Percentiles rank a stretch among this genome's conserved stretches.
Evolutionary conservation across 2,797 vertebrate genomes (phyloP).

Genomic region (Mormyrus proboscirostris): DNA sequence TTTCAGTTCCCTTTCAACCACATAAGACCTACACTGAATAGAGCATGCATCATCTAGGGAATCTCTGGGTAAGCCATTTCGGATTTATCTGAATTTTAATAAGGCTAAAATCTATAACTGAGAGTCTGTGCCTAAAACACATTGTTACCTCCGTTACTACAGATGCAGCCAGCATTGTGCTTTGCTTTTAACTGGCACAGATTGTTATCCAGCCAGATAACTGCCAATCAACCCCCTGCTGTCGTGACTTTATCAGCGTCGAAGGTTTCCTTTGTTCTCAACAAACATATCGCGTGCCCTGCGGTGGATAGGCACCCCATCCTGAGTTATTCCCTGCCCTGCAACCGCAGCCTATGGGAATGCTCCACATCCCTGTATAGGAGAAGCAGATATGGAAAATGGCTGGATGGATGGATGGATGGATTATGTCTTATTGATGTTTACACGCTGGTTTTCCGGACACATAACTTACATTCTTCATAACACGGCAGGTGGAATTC

Average conservation of each 20-base stretch:
- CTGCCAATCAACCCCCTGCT: background rate
- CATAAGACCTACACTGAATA: background rate
- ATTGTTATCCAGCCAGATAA: background rate
- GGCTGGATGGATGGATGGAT: background rate
- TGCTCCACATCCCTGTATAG: background rate
- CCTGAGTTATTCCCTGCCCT: background rate
- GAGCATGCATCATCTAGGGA: background rate
- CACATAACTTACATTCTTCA: background rate
- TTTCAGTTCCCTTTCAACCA: conserved; percentile 16
- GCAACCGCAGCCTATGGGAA: background rate
- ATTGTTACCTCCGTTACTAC: background rate
- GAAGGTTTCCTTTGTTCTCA: background rate
- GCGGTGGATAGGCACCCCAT: background rate
- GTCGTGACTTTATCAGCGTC: background rate
- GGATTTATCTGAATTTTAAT: background rate
- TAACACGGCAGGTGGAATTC: background rate
- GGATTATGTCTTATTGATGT: background rate
- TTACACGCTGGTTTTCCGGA: background rate
- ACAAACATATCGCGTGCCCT: background rate
- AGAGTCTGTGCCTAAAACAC: background rate
- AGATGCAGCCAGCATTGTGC: background rate
- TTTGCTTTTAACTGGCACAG: background rate
- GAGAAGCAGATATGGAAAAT: background rate
- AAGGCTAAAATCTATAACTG: background rate
- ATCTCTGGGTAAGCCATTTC: background rate